Evolutionary conservation across 2,888 invertebrate species (phyloP).

Genomic region (Sphecodes monilicornis): DNA sequence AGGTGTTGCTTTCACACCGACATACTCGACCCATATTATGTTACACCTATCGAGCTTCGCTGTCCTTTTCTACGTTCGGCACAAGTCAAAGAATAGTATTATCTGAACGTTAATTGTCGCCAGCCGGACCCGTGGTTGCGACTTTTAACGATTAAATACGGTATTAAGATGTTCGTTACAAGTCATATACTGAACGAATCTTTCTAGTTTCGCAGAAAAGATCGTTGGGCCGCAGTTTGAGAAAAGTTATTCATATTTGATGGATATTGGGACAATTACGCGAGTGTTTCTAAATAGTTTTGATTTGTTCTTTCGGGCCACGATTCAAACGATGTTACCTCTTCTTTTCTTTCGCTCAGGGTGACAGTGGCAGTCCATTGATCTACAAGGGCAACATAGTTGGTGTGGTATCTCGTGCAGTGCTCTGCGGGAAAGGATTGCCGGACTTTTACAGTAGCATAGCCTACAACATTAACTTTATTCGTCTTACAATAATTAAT

Average conservation of each 20-base stretch:
- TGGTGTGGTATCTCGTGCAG: constrained; percentile 58
- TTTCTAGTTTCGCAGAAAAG: too few relatives aligned
- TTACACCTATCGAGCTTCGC: too few relatives aligned
- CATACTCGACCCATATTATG: too few relatives aligned
- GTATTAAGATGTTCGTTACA: too few relatives aligned
- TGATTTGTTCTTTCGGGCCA: neutral
- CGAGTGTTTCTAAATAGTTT: neutral
- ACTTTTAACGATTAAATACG: too few relatives aligned
- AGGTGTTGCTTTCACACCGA: too few relatives aligned
- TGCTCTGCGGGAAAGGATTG: constrained; percentile 51
- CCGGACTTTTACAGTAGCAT: constrained; percentile 55
- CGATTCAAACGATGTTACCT: neutral
- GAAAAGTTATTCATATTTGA: neutral
- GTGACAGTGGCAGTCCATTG: constrained; percentile 60
- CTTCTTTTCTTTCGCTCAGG: constrained; percentile 30
- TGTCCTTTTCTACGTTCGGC: too few relatives aligned
- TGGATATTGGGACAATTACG: neutral
- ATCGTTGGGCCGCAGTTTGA: too few relatives aligned
- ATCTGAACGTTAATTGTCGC: too few relatives aligned
- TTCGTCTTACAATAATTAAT: neutral
- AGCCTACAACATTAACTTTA: constrained; percentile 2
- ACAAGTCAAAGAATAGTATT: too few relatives aligned
- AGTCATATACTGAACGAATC: too few relatives aligned
- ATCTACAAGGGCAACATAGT: constrained; percentile 24
- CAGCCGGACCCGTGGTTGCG: too few relatives aligned